Conservation (phyloP, 2,888 invertebrate genomes). For the Xylota segnis region DNA sequence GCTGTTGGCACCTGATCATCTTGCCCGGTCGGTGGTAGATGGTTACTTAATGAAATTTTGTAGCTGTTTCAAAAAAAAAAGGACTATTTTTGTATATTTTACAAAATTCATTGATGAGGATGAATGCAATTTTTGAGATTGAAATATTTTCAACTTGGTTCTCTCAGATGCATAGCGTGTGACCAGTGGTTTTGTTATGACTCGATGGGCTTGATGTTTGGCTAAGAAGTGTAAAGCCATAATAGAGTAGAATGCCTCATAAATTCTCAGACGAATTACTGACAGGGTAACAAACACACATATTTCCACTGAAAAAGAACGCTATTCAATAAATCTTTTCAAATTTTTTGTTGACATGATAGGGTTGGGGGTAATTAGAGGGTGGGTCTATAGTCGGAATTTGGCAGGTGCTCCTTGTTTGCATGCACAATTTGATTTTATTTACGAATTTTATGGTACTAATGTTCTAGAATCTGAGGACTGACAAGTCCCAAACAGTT, state of each 20-base stretch:
- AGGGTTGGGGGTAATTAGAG: not conserved
- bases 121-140: conserved; percentile 5
- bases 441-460: too few relatives aligned
- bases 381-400: not conserved
- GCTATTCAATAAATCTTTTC: not conserved
- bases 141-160: conserved; percentile 20
- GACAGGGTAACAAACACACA: not conserved
- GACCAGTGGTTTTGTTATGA: conserved; percentile 1
- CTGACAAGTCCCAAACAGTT: too few relatives aligned
- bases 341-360: not conserved
- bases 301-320: not conserved
- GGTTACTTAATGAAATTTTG: conserved; percentile 25
- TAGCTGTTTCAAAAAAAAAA: conserved; percentile 4
- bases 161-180: not conserved
- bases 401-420: not conserved
- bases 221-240: not conserved
- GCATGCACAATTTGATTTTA: too few relatives aligned
- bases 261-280: not conserved
- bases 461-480: too few relatives aligned
- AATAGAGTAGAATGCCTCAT: not conserved
- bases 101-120: conserved; percentile 12
- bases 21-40: not conserved
- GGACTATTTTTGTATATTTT: not conserved
- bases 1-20: conserved; percentile 37
- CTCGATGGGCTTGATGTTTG: not conserved